These are phyloP conservation scores for Trichonephila clavipes DNA, from an alignment of 1,140 invertebrate genomes.

Conservation along the genomic window DNA sequence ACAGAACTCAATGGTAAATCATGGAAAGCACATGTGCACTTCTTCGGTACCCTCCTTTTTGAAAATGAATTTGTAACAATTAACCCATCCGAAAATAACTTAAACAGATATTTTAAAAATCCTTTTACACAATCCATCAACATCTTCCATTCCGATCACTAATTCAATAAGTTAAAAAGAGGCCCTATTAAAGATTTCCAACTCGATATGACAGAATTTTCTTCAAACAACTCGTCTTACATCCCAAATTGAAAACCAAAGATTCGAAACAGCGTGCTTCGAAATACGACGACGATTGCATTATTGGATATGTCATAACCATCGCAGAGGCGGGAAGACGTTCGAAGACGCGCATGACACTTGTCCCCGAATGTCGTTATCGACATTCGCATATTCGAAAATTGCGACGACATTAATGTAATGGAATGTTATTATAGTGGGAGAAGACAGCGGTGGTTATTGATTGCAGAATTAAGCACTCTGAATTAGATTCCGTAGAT, in stretches of 20 bases:
- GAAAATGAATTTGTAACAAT: no score
- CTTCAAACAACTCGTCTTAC: no score
- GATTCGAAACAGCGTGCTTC: not conserved
- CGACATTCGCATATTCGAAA: constrained; percentile 59
- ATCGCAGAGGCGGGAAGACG: not conserved
- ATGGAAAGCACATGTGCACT: no score
- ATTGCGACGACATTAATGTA: constrained; percentile 64
- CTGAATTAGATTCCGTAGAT: constrained; percentile 48
- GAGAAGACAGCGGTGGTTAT: constrained; percentile 48
- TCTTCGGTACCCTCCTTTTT: no score
- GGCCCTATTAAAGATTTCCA: no score
- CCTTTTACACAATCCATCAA: no score
- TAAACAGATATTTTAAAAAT: no score
- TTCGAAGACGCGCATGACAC: not conserved
- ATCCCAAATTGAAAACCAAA: not conserved
- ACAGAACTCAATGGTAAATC: no score
- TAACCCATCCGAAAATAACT: no score
- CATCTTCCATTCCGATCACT: no score
- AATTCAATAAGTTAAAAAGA: no score
- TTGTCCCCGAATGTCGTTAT: constrained; percentile 39
- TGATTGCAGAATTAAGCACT: constrained; percentile 61
- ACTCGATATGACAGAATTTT: no score
- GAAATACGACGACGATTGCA: not conserved
- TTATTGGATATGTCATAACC: not conserved
- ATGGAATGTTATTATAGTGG: constrained; percentile 63